phyloP scores from a whole-genome alignment of 2,888 invertebrate genomes.

The Drosophila sordidula region DNA sequence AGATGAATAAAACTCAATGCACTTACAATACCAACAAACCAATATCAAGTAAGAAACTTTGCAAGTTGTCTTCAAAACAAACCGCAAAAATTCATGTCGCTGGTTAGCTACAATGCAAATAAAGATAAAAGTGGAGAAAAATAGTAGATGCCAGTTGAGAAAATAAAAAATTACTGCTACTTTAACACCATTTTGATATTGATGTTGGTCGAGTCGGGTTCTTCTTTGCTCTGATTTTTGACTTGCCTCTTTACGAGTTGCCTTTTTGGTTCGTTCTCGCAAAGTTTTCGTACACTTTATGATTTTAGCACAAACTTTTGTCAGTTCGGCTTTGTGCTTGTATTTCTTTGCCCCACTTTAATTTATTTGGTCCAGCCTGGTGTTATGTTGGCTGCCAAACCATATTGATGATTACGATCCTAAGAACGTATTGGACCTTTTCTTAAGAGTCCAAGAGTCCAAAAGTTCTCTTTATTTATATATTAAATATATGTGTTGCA shows the following conservation, averaged over 20 bases:
- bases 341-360: conserved; percentile 5
- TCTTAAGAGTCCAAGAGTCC: not conserved
- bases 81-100: conserved; percentile 52
- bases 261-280: conserved; percentile 10
- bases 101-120: conserved; percentile 72
- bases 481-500: no score
- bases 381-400: conserved; percentile 38
- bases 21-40: conserved; percentile 20
- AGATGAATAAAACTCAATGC: conserved; percentile 9
- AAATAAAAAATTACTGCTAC: conserved; percentile 42
- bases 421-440: conserved; percentile 17
- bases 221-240: conserved; percentile 24
- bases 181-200: conserved; percentile 62
- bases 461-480: not conserved
- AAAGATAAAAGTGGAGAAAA: conserved; percentile 58
- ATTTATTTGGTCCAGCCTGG: conserved; percentile 13
- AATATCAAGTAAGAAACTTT: conserved; percentile 48
- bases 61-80: conserved; percentile 48
- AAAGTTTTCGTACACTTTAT: conserved; percentile 69
- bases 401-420: conserved; percentile 54
- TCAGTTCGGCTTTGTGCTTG: conserved; percentile 42
- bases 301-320: conserved; percentile 67
- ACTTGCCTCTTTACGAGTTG: conserved; percentile 19
- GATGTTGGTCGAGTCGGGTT: conserved; percentile 62
- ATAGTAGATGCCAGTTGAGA: not conserved